phyloP scores from a whole-genome alignment of 1,140 invertebrate species.

The Neodiprion virginianus region DNA sequence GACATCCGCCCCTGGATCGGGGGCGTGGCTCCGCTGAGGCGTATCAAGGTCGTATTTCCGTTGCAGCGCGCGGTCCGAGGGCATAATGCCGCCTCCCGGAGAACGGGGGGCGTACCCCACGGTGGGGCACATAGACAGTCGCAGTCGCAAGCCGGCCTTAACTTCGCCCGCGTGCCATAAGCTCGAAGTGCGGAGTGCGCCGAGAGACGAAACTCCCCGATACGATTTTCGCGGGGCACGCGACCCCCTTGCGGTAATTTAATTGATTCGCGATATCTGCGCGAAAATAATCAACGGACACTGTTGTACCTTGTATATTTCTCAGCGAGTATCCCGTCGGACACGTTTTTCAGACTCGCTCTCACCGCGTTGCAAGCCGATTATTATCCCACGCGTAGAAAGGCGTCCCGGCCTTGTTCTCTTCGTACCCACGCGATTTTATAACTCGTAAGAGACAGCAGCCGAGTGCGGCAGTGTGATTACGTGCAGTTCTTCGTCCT shows the following conservation, averaged over 20 bases:
- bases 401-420: neutral
- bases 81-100: neutral
- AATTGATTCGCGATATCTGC: neutral
- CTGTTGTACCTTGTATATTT: neutral
- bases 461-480: neutral
- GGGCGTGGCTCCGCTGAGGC: neutral
- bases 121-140: neutral
- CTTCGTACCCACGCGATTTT: neutral
- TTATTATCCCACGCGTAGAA: slow-evolving; percentile 4
- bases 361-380: neutral
- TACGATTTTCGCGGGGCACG: neutral
- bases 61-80: neutral
- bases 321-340: too few relatives aligned
- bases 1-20: neutral
- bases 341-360: neutral
- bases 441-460: neutral
- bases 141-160: neutral
- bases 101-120: neutral
- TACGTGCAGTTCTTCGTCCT: neutral
- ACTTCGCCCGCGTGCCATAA: neutral
- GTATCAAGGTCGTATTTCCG: slow-evolving; percentile 7
- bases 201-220: neutral
- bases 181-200: neutral
- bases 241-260: neutral
- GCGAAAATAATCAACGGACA: neutral